phyloP scores from a whole-genome alignment of 2,888 invertebrate genomes.

The Euzetes globulus region DNA sequence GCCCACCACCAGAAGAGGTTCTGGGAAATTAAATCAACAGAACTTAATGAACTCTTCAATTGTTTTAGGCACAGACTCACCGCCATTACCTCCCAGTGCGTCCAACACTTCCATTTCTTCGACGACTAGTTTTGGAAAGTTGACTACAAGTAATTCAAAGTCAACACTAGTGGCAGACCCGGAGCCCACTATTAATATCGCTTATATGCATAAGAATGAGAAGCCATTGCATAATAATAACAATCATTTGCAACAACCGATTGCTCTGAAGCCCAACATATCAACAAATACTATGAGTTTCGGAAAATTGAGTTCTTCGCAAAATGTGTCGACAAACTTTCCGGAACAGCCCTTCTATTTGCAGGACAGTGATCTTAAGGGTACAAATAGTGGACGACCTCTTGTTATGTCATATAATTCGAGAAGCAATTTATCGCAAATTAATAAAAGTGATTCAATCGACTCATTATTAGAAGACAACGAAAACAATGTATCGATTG shows the following conservation, averaged over 20 bases:
- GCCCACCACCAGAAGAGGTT: not conserved
- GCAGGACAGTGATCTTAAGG: not conserved
- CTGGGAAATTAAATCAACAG: not conserved
- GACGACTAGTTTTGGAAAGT: not conserved
- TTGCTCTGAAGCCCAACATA: not conserved
- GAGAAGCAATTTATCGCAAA: not conserved
- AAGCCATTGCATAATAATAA: not conserved
- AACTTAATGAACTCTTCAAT: constrained; percentile 1
- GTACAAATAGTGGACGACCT: not conserved
- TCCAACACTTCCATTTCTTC: not conserved
- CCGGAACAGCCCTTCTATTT: not conserved
- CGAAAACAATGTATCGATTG: not conserved
- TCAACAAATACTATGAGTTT: not conserved
- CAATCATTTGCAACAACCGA: not conserved
- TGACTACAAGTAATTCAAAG: not conserved
- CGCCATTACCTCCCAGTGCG: not conserved
- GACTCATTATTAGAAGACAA: constrained; percentile 5
- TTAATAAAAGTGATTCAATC: constrained; percentile 23
- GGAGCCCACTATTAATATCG: constrained; percentile 8
- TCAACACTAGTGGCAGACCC: not conserved
- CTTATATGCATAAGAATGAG: not conserved
- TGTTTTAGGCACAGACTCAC: not conserved
- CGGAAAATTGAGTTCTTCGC: not conserved
- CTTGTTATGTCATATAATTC: not conserved
- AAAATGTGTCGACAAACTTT: not conserved